These are phyloP conservation scores for Lycorma delicatula DNA, from an alignment of 1,140 invertebrate genomes.

Conservation along the genomic window DNA sequence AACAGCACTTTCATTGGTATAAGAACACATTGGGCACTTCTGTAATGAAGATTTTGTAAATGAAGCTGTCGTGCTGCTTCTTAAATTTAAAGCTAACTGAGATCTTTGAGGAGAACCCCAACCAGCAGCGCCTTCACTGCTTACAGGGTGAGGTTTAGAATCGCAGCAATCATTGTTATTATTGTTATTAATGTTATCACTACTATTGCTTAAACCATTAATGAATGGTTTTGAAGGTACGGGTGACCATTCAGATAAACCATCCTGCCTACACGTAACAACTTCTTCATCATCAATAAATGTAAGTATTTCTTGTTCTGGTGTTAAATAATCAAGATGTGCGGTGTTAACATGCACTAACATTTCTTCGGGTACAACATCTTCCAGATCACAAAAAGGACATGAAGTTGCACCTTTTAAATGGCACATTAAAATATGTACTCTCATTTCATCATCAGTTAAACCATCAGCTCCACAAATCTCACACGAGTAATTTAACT, in stretches of 20 bases:
- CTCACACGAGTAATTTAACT: conserved; percentile 56
- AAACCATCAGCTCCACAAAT: conserved; percentile 72
- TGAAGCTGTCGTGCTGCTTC: conserved; percentile 36
- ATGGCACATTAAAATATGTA: conserved; percentile 65
- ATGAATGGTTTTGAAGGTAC: conserved; percentile 16
- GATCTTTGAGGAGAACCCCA: conserved; percentile 46
- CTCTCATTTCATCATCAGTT: conserved; percentile 66
- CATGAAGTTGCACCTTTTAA: conserved; percentile 66
- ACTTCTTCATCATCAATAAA: conserved; percentile 43
- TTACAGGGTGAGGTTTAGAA: conserved; percentile 11
- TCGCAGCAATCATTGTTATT: conserved; percentile 38
- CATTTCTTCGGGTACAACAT: conserved; percentile 62
- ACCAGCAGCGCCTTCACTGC: conserved; percentile 34
- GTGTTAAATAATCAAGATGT: conserved; percentile 69
- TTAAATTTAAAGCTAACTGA: conserved; percentile 43
- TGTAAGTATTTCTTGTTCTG: conserved; percentile 45
- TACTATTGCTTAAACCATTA: conserved; percentile 26
- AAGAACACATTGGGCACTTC: conserved; percentile 72
- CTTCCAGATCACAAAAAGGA: conserved; percentile 70
- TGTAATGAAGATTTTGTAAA: conserved; percentile 38
- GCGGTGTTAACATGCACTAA: conserved; percentile 68
- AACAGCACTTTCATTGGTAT: conserved; percentile 59
- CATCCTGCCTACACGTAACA: conserved; percentile 25
- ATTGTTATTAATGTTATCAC: conserved; percentile 42
- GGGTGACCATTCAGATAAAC: conserved; percentile 18